A percentile compares a stretch with the other conserved stretches of the same genome.
These are phyloP conservation scores for Drosophila micromelanica DNA, from an alignment of 1,140 invertebrate species.

Conservation along the genomic window DNA sequence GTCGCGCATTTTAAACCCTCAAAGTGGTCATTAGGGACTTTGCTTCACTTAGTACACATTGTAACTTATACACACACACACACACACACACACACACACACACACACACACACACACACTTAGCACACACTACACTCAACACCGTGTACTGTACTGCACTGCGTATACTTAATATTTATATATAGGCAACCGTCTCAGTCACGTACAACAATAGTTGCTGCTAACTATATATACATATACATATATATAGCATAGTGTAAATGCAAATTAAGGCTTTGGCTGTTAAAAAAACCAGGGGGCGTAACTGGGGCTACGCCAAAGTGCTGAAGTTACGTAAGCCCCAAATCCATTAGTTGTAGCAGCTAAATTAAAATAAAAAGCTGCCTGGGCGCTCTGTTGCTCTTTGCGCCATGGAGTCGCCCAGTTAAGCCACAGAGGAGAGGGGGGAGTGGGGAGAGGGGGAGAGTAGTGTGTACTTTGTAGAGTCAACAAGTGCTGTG, in stretches of 20 bases:
- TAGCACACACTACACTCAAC: not conserved
- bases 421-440: conserved; percentile 8
- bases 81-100: too few species aligned
- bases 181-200: conserved; percentile 42
- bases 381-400: conserved; percentile 27
- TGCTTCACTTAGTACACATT: conserved; percentile 69
- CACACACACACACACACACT: conserved; percentile 16
- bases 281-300: conserved; percentile 27
- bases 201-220: conserved; percentile 64
- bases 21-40: conserved; percentile 80
- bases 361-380: conserved; percentile 78
- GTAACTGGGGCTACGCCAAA: conserved; percentile 52
- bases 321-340: conserved; percentile 79
- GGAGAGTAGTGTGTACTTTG: not conserved
- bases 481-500: conserved; percentile 57
- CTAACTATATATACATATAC: conserved; percentile 44
- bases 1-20: conserved; percentile 79
- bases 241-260: conserved; percentile 53
- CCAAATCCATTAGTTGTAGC: conserved; percentile 76
- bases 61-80: conserved; percentile 57
- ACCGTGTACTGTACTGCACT: conserved; percentile 50
- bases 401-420: conserved; percentile 5
- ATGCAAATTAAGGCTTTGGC: conserved; percentile 71
- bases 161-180: conserved; percentile 74
- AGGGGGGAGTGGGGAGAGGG: too few species aligned